These are phyloP conservation scores for Stenolophus ochropezus DNA, from an alignment of 2,888 invertebrate species.

Conservation along the genomic window DNA sequence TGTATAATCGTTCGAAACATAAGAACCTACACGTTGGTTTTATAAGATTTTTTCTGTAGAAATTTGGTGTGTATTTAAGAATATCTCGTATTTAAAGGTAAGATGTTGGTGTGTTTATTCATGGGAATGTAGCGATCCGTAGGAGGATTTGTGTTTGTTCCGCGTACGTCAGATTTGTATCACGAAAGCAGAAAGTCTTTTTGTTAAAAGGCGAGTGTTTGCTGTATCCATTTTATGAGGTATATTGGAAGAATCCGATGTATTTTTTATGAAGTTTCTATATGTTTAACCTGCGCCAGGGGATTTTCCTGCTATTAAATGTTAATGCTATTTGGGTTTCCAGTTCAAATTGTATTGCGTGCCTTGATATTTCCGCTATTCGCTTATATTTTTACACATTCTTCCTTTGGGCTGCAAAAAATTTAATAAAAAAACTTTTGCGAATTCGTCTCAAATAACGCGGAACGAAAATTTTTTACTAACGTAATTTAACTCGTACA, in stretches of 20 bases:
- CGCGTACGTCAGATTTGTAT: background rate
- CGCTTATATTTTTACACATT: constrained; percentile 24
- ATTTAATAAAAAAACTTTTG: constrained; percentile 34
- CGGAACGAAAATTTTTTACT: constrained; percentile 16
- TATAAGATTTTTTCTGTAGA: no score
- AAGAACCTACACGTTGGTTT: no score
- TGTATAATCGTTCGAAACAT: no score
- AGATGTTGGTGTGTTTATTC: background rate
- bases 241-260: constrained; percentile 20
- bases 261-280: constrained; percentile 34
- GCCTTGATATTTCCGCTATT: constrained; percentile 15
- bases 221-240: constrained; percentile 17
- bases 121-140: background rate
- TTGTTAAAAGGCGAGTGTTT: constrained; percentile 32
- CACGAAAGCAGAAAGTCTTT: background rate
- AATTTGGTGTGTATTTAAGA: no score
- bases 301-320: constrained; percentile 33
- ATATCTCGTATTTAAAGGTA: background rate
- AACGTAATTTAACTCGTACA: constrained; percentile 26
- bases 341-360: constrained; percentile 29
- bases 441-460: constrained; percentile 14
- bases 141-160: background rate
- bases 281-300: constrained; percentile 21
- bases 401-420: constrained; percentile 5
- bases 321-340: constrained; percentile 35